phyloP scores from a whole-genome alignment of 2,888 invertebrate species.

The Machimus rusticus region DNA sequence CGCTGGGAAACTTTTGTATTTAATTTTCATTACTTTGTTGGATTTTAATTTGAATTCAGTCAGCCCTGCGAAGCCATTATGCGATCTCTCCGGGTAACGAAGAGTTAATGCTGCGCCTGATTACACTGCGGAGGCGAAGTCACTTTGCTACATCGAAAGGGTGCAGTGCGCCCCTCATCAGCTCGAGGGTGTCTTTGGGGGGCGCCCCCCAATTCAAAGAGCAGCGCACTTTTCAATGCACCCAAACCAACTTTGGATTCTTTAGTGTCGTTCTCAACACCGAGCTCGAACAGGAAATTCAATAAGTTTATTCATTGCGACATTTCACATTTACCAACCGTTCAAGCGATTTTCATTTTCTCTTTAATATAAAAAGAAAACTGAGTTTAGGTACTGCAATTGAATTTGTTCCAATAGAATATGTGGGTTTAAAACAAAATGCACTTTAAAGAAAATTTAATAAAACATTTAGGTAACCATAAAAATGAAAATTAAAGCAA shows the following conservation, averaged over 20 bases:
- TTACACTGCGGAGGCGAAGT: not conserved
- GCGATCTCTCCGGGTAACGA: not conserved
- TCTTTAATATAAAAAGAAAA: not conserved
- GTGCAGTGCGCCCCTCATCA: not conserved
- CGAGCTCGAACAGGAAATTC: not conserved
- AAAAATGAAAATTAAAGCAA: not conserved
- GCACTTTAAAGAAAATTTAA: not conserved
- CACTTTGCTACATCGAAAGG: not conserved
- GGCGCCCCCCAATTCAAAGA: not conserved
- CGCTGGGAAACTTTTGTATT: slow-evolving; percentile 29
- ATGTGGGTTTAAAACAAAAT: not conserved
- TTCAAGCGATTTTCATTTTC: not conserved
- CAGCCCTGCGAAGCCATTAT: slow-evolving; percentile 34
- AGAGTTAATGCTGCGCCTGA: slow-evolving; percentile 2
- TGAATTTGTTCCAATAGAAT: not conserved
- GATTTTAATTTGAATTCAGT: slow-evolving; percentile 40
- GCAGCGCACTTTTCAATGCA: not conserved
- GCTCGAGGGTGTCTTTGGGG: not conserved
- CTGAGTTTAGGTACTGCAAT: not conserved
- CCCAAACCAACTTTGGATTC: not conserved
- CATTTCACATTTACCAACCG: not conserved
- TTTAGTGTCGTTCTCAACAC: not conserved
- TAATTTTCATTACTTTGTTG: slow-evolving; percentile 41
- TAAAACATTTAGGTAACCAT: not conserved
- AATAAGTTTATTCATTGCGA: not conserved